Conservation (phyloP, 2,113 vertebrate genomes). For the Progne subis region DNA sequence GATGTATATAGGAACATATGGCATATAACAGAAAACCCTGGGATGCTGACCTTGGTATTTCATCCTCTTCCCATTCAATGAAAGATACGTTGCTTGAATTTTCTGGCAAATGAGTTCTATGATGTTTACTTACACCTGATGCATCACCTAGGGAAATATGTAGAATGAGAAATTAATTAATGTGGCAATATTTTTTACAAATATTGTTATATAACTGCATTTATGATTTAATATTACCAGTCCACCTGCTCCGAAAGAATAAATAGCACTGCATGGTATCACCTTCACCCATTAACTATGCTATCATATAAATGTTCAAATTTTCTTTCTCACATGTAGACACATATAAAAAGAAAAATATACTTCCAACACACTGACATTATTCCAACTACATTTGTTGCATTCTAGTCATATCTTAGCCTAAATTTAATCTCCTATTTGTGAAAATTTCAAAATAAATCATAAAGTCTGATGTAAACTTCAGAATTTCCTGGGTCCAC, state of each 20-base stretch:
- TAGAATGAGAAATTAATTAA: neutral
- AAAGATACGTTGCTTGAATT: conserved; percentile 75
- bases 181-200: neutral
- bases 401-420: neutral
- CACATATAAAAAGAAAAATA: neutral
- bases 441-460: neutral
- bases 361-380: neutral
- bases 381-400: neutral
- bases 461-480: neutral
- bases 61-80: conserved; percentile 85
- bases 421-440: neutral
- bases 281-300: neutral
- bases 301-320: neutral
- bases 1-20: neutral
- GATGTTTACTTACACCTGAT: conserved; percentile 43
- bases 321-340: neutral
- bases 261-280: neutral
- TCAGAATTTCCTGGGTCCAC: neutral
- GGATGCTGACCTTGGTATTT: conserved; percentile 88
- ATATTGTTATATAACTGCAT: neutral
- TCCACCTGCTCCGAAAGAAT: neutral
- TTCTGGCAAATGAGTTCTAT: conserved; percentile 71
- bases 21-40: neutral
- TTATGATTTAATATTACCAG: neutral
- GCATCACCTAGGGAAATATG: conserved; percentile 65